phyloP scores from a whole-genome alignment of 2,797 vertebrate genomes.

The Meriones psammophilus region DNA sequence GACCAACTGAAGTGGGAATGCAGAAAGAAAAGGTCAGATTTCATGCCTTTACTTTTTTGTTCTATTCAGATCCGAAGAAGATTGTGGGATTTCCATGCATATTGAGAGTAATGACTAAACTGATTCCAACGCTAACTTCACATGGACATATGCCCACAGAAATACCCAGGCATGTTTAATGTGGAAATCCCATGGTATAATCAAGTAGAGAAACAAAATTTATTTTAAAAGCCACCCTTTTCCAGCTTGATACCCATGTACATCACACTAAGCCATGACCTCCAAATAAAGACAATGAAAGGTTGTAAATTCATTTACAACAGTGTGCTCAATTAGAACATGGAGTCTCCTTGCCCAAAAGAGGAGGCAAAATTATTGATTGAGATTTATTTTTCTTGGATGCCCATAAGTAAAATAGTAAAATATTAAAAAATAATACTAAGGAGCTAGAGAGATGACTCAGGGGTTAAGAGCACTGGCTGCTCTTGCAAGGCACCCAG shows the following conservation, averaged over 20 bases:
- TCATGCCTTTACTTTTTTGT: not conserved
- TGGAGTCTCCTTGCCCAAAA: not conserved
- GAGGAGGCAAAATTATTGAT: not conserved
- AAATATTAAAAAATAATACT: not conserved
- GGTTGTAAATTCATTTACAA: not conserved
- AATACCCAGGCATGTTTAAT: not conserved
- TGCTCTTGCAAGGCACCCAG: not conserved
- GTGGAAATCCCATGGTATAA: not conserved
- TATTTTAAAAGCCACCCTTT: not conserved
- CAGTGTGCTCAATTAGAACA: not conserved
- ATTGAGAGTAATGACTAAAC: not conserved
- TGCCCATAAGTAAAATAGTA: not conserved
- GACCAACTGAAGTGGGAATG: not conserved
- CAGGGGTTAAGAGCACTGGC: not conserved
- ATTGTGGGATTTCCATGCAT: not conserved
- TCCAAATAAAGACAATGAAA: not conserved
- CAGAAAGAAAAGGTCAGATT: not conserved
- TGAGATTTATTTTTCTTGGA: not conserved
- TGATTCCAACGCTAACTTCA: not conserved
- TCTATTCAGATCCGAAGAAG: not conserved
- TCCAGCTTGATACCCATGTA: not conserved
- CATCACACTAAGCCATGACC: not conserved
- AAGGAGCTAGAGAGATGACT: not conserved
- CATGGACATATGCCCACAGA: not conserved
- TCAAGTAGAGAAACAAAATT: not conserved